These are phyloP conservation scores for Melozone crissalis DNA, from an alignment of 2,113 vertebrate species.

Conservation along the genomic window DNA sequence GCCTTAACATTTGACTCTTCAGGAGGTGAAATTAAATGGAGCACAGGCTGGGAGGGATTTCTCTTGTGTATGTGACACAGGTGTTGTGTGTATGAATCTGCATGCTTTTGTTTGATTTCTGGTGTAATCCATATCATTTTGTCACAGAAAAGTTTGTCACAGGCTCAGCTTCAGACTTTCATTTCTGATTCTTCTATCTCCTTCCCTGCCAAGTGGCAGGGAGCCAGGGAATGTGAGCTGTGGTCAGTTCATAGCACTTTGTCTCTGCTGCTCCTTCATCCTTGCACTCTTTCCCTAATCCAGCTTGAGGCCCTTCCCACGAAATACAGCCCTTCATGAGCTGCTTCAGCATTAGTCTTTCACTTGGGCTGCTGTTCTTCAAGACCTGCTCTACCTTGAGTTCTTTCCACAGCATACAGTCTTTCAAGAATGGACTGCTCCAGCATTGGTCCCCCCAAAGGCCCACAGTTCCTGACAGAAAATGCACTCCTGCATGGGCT, in stretches of 20 bases:
- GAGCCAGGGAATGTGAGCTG: background rate
- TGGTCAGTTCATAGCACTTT: background rate
- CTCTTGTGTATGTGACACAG: accelerated
- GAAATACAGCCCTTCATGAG: background rate
- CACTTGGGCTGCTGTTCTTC: background rate
- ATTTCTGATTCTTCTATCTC: background rate
- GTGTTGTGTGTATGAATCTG: background rate
- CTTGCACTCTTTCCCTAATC: background rate
- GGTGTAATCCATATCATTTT: background rate
- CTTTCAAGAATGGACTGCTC: background rate
- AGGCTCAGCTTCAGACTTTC: background rate
- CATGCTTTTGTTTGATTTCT: background rate
- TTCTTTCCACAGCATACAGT: background rate
- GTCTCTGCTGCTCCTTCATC: background rate
- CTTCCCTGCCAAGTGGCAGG: background rate
- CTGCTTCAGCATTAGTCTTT: background rate
- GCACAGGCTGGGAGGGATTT: background rate
- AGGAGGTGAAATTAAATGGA: background rate
- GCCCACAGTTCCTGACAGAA: background rate
- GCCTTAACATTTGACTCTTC: background rate
- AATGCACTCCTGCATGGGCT: background rate
- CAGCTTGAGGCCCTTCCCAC: background rate
- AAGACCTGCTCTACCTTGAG: background rate
- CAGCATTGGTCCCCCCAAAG: accelerated
- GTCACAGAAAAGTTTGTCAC: background rate